Evolutionary conservation across 2,797 vertebrate genomes (phyloP), one percentile per base, ranked within the genome.

Genomic region (Neosilurus mollespiculum): DNA sequence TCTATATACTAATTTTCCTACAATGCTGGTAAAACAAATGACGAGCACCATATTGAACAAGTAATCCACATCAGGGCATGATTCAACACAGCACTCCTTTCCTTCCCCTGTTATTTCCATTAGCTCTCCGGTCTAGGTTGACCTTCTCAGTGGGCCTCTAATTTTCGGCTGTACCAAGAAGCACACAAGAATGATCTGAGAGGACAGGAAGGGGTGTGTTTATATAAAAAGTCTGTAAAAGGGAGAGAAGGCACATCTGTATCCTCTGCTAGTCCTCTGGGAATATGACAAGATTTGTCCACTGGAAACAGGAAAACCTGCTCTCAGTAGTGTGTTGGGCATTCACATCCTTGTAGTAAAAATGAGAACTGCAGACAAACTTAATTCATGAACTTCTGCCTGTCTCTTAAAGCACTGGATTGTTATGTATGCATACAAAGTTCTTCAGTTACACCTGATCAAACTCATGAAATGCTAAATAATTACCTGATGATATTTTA

Each of bases 1-100:
- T n/a, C 15, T 71, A 16, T 49, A 64, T 24, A n/a, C 2, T 64
- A 73, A 20, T 11, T 53, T 9, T n/a, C 6, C 15, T 78, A 61
- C 18, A 62, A 34, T 51, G 9, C 37, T n/a, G 2, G n/a, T 5
- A 65, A 64, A 49, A 26, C n/a, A 54, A 54, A 10, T 9, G 2
- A 20, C 18, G 73, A 15, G 26, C 6, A 67, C 58, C 14, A 37
- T 51, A 49, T 11, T 24, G 3, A 59, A 59, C 3, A 58, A 34
- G 7, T 12, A 18, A 84, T 51, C 16, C 11, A 18, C 34, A 76
- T 24, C 61, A 66, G 53, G 14, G 16, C 73, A 58, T 30, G 88
- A 77, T 71, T 54, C 9, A 91, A 89, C 88, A 90, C 12, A 90
- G 88, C 87, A 90, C 88, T 89, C 83, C 80, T 90, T 90, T 90